These are phyloP conservation scores for Circaetus gallicus DNA, from an alignment of 2,113 vertebrate genomes.

Conservation along the genomic window DNA sequence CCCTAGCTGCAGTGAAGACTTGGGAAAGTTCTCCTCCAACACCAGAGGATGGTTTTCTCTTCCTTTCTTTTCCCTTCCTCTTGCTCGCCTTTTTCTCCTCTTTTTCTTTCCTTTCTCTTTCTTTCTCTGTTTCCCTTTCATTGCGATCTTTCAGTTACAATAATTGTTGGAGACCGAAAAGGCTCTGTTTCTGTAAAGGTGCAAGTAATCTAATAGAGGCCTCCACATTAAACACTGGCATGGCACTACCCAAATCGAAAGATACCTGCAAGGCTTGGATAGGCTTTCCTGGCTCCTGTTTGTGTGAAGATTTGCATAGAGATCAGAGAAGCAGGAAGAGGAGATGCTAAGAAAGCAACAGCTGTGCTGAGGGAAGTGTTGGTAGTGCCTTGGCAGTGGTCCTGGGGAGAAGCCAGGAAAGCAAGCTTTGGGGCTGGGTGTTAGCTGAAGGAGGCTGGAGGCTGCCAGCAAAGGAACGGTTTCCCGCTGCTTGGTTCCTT, in stretches of 20 bases:
- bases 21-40: neutral
- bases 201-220: neutral
- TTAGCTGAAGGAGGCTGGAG: neutral
- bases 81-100: neutral
- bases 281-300: neutral
- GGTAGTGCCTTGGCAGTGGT: neutral
- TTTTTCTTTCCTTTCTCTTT: neutral
- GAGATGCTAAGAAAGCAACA: neutral
- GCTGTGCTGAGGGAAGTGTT: neutral
- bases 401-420: neutral
- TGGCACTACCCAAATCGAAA: neutral
- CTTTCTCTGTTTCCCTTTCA: neutral
- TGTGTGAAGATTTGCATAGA: neutral
- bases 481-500: neutral
- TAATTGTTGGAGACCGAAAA: neutral
- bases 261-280: slow-evolving; percentile 2
- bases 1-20: neutral
- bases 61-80: too few relatives aligned
- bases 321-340: slow-evolving; percentile 9
- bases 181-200: neutral
- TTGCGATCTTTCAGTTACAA: neutral
- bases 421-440: neutral
- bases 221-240: neutral
- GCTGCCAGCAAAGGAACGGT: neutral
- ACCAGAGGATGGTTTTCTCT: neutral